Evolutionary conservation across 2,888 invertebrate species (phyloP), one percentile per base, ranked within the genome.

Genomic region (Ormyrus nitidulus): DNA sequence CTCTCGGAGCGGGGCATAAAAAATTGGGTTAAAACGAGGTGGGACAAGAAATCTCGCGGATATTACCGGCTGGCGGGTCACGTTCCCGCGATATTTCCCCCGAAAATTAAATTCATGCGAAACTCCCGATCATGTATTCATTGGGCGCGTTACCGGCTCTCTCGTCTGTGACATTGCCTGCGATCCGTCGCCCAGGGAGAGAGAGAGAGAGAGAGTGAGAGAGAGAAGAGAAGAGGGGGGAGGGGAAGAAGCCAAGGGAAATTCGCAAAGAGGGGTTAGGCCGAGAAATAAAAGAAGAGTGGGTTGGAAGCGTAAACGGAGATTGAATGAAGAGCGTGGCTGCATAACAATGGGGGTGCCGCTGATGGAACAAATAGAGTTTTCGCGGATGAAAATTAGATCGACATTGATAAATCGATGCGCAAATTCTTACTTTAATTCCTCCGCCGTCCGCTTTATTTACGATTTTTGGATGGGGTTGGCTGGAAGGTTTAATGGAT

Each of bases 31-130:
- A 59, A 65, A 65, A 56, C 9, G 19, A 73, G n/a, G 13, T 49
- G 51, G 54, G 44, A 62, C 69, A 66, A 68, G 76, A 62, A 72
- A 80, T 68, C 76, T 72, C 73, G 74, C 75, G 79, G 75, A 83
- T 83, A 85, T 83, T 81, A 82, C 83, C 65, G 69, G 80, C 84
- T 84, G 84, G 82, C 81, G 76, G 73, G 71, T 83, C 88, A 89
- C 88, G 88, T 87, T 84, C 84, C 64, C 80, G 76, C 86, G 84
- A 89, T 88, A 88, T 88, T 87, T 89, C 84, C 83, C 34, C 77
- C 77, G 85, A 86, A 87, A 88, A 89, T 88, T 87, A 88, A 89
- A 89, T 88, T 87, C 86, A 87, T 84, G 85, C 85, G 85, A 85
- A 79, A 76, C 83, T 83, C 83, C 85, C 86, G 85, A 87, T 88